Evolutionary conservation across 2,113 vertebrate species (phyloP), one percentile per base, ranked within the genome.

Genomic region (Chlamydotis undulata): DNA sequence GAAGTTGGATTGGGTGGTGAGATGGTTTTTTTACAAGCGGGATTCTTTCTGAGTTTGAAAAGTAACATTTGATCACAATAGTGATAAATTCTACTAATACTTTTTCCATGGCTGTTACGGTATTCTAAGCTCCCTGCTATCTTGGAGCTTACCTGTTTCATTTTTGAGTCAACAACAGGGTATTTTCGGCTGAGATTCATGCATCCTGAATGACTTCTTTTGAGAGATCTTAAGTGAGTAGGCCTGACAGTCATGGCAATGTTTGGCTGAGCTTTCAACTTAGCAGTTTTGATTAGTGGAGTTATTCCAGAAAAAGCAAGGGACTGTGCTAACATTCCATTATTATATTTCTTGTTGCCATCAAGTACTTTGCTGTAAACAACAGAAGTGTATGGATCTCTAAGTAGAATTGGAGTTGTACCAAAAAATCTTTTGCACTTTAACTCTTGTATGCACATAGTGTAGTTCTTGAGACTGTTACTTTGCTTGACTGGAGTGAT

Each of bases 211-310:
- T 61, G 11, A 7, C 59, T 60, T 59, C 14, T 77, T 85, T 35
- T 49, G 52, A 19, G 9, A 53, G 8, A 11, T 83, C 3, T 49
- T 78, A 39, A 69, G 45, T 53, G 29, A 67, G 6, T 9, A 43
- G 16, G 4, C 0, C 0, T 77, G 47, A 37, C 7, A 53, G 7
- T 56, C 35, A 64, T 28, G 14, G 7, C 22, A 43, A 3, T n/a
- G 4, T 78, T 83, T 49, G n/a, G 7, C 29, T 4, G 1, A 76
- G 43, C 41, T 74, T 91, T 91, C 10, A 8, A 18, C 52, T 70
- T 94, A 35, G 19, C 7, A 18, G 33, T 89, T 83, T 75, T 57
- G n/a, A 25, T 84, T 67, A 64, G 21, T 64, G 37, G 22, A 65
- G 22, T 64, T 84, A 22, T 8, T 94, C 17, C 43, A 60, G 33